Base-by-base conservation (phyloP, 2,888 invertebrate species). In the Brachycybe producta region DNA sequence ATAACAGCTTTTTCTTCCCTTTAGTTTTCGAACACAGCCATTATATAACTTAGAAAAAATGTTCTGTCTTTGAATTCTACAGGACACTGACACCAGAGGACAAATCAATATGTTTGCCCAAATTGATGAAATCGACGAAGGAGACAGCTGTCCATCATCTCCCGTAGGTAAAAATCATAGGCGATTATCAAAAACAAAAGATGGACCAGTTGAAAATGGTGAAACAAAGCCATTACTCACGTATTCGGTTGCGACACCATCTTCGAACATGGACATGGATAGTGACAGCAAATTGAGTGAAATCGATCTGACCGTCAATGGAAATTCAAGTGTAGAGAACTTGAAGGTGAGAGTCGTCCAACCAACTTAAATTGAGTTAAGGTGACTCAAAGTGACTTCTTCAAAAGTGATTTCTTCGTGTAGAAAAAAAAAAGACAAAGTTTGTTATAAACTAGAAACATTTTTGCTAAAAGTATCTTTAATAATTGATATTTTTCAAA, bases 61-160 rank as follows among this genome's bases (percentile, higher is more conserved):
- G 11, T 32, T n/a, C 32, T 32, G 32, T 32, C 32, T 11, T 32
- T 11, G 11, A 11, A n/a, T 32, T 32, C 5, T 5, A 21, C 26
- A 49, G 49, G 49, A 49, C 4, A 42, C 27, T 15, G 49, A 49
- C 24, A 30, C 41, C 24, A 21, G 42, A 8, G n/a, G 28, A 21
- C 41, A 32, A 11, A 21, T 40, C 2, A 48, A 48, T n/a, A 42
- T 49, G 42, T 49, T 49, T 34, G 49, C 49, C 13, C 49, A 49
- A 42, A 49, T 49, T 11, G 49, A 49, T 26, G 49, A 49, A 24
- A 49, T 49, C 15, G 49, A 49, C 15, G 49, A 49, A 11, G 36
- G 36, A 7, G 41, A 39, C 19, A 21, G 32, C 42, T 30, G 30
- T 28, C 27, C 49, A 27, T 15, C 27, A 30, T 41, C 49, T 34